Evolutionary conservation across 2,113 vertebrate genomes (phyloP), one percentile per base, ranked within the genome.

Genomic region (Cheilinus undulatus): DNA sequence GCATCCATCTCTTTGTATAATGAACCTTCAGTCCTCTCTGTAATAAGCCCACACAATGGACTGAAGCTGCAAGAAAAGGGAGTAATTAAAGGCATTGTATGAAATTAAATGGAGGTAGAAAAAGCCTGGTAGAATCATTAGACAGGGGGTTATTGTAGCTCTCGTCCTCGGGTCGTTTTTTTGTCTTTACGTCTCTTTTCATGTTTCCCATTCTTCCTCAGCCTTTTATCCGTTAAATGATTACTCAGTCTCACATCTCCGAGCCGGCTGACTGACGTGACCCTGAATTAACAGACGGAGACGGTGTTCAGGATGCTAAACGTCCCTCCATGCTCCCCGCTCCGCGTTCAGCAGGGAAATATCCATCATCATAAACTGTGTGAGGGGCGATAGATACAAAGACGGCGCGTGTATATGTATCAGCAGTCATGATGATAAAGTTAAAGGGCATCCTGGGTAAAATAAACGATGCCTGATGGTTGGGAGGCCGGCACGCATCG

Each of bases 41-140:
- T 76, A 63, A 82, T 58, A 60, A 71, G 34, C 26, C 56, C 43
- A 26, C 60, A 89, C 78, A 88, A 84, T 80, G 58, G 81, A 73
- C 42, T 19, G 6, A 51, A 27, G 59, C 69, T 57, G 58, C 71
- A 7, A 67, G 67, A 84, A 62, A 27, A 74, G 74, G 51, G 26
- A 56, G 71, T 82, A 65, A 89, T 90, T 87, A 86, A 80, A 70
- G 79, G 66, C 85, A 46, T 87, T 86, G 85, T 85, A 53, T 66
- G 71, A 83, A 76, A 81, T 64, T 30, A 78, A 79, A 85, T 70
- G 30, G 62, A 66, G 73, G 69, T 19, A 53, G 45, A 82, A 69
- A 61, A 78, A 1, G 57, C 40, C 10, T 32, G 49, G 40, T 53
- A 3, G 69, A 84, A 65, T 82, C 78, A 78, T 88, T 84, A 80